Percentiles rank a stretch among this genome's conserved stretches.
Evolutionary conservation across 37 sponge, comb jelly and placozoan species (phyloP).

Genomic region (Beroe ovata): DNA sequence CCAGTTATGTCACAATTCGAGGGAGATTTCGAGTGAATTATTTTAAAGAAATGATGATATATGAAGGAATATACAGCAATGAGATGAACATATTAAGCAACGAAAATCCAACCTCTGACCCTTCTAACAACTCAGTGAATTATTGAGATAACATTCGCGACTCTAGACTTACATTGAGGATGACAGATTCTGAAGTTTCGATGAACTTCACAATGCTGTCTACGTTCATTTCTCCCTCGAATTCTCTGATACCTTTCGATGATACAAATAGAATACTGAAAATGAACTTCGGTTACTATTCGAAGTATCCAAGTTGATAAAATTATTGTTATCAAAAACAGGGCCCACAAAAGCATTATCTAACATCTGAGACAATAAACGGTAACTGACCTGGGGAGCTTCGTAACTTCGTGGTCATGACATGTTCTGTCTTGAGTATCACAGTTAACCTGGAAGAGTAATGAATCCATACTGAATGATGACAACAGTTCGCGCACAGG

Average conservation of each 20-base stretch:
- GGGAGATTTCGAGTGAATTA: neutral
- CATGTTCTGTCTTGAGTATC: constrained; percentile 27
- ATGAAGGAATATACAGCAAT: too few relatives aligned
- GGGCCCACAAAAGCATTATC: neutral
- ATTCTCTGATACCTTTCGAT: neutral
- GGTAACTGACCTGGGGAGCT: constrained; percentile 5
- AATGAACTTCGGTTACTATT: too few relatives aligned
- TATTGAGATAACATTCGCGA: too few relatives aligned
- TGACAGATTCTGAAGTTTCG: neutral
- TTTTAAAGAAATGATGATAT: too few relatives aligned
- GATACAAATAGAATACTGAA: constrained; percentile 36
- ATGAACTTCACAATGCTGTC: constrained; percentile 25
- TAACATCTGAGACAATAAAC: neutral
- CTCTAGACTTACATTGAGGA: constrained; percentile 31
- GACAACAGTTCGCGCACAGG: neutral
- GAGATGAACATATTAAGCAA: too few relatives aligned
- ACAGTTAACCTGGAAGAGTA: constrained; percentile 33
- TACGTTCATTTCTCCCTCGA: neutral
- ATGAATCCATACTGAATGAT: too few relatives aligned
- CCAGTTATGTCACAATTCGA: neutral
- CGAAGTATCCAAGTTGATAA: too few relatives aligned
- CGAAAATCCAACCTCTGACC: too few relatives aligned
- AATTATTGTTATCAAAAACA: too few relatives aligned
- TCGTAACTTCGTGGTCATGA: constrained; percentile 37
- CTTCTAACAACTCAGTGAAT: too few relatives aligned